These are phyloP conservation scores for Luehdorfia chinensis DNA, from an alignment of 1,140 invertebrate species.

Conservation along the genomic window DNA sequence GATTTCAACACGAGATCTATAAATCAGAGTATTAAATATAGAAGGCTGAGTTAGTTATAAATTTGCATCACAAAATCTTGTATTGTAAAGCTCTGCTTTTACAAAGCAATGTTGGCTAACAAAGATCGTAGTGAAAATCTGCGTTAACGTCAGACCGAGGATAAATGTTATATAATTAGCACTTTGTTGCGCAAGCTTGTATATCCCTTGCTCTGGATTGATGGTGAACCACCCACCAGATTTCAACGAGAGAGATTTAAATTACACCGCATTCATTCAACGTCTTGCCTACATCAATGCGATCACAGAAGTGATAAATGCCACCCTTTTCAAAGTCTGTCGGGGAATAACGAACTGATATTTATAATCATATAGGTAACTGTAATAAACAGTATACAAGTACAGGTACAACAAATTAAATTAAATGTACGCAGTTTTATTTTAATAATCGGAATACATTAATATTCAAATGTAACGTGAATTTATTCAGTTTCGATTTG, in stretches of 20 bases:
- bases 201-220: slow-evolving; percentile 38
- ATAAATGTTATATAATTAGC: slow-evolving; percentile 37
- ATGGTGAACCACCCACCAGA: slow-evolving; percentile 56
- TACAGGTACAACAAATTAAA: too few species aligned
- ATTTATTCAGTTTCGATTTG: too few species aligned
- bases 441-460: too few species aligned
- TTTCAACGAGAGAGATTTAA: slow-evolving; percentile 56
- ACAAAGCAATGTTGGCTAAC: too few species aligned
- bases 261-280: slow-evolving; percentile 53
- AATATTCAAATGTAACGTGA: too few species aligned
- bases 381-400: too few species aligned
- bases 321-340: slow-evolving; percentile 53
- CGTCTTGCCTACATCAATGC: slow-evolving; percentile 41
- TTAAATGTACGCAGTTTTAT: too few species aligned
- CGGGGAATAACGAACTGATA: slow-evolving; percentile 40
- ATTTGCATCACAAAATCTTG: too few species aligned
- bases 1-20: too few species aligned
- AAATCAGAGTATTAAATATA: too few species aligned
- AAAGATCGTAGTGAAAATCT: not conserved
- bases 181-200: slow-evolving; percentile 31
- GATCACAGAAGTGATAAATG: slow-evolving; percentile 56
- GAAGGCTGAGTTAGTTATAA: too few species aligned
- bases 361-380: slow-evolving; percentile 39
- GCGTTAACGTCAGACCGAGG: slow-evolving; percentile 13
- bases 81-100: too few species aligned